A percentile compares a stretch with the other conserved stretches of the same genome.
These are phyloP conservation scores for Rhinella marina DNA, from an alignment of 2,797 vertebrate species.

Conservation along the genomic window DNA sequence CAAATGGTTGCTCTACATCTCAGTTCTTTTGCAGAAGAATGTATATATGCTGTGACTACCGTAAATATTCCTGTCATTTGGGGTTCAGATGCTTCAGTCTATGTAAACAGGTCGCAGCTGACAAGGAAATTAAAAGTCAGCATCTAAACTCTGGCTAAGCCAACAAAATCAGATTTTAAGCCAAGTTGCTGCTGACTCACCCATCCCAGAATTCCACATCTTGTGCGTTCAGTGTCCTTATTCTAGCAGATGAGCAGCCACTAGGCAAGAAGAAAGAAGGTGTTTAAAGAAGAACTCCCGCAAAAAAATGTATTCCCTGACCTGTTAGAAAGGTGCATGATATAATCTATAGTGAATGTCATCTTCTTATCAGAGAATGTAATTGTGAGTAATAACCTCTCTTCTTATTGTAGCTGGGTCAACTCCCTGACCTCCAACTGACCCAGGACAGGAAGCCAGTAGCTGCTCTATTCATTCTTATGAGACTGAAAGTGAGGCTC, in stretches of 20 bases:
- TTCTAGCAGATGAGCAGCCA: slow-evolving; percentile 52
- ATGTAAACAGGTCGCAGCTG: slow-evolving; percentile 61
- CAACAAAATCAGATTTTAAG: slow-evolving; percentile 58
- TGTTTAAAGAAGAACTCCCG: too few species aligned
- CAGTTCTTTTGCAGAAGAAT: neutral
- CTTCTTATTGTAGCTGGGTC: too few species aligned
- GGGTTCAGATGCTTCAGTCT: slow-evolving; percentile 50
- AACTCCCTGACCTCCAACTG: too few species aligned
- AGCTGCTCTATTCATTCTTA: too few species aligned
- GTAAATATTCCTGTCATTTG: slow-evolving; percentile 62
- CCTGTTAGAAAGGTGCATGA: too few species aligned
- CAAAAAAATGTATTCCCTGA: too few species aligned
- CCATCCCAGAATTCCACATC: slow-evolving; percentile 49
- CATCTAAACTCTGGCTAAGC: slow-evolving; percentile 59
- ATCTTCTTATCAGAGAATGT: too few species aligned
- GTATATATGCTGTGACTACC: slow-evolving; percentile 19
- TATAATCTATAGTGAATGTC: too few species aligned
- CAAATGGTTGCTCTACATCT: neutral
- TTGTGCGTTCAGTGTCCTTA: slow-evolving; percentile 46
- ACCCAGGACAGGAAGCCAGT: too few species aligned
- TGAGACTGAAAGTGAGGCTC: too few species aligned
- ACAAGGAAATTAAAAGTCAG: slow-evolving; percentile 63
- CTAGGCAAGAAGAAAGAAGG: slow-evolving; percentile 26
- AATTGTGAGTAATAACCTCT: too few species aligned
- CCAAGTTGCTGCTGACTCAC: slow-evolving; percentile 62